Conservation (phyloP, 2,888 invertebrate genomes). For the Gymnoscelis rufifasciata region DNA sequence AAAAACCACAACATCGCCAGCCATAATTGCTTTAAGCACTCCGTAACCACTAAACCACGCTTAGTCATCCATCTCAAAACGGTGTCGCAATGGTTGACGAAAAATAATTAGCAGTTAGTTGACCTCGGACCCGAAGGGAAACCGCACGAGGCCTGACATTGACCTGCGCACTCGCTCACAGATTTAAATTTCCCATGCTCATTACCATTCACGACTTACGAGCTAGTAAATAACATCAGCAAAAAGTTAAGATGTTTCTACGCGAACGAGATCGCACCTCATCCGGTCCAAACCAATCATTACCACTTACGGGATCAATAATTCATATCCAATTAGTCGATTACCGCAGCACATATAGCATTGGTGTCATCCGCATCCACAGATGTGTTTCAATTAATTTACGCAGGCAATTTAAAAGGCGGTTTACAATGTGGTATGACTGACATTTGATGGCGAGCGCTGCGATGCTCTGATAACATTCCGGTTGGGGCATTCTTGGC, state of each 20-base stretch:
- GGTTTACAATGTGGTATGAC: constrained; percentile 60
- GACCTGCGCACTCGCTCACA: constrained; percentile 39
- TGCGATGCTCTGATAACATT: constrained; percentile 73
- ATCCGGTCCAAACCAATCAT: constrained; percentile 49
- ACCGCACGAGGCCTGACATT: constrained; percentile 61
- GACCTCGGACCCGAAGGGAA: constrained; percentile 64
- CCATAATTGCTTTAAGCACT: constrained; percentile 43
- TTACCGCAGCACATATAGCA: constrained; percentile 51
- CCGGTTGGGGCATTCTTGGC: constrained; percentile 69
- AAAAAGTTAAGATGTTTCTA: constrained; percentile 40
- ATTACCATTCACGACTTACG: constrained; percentile 26
- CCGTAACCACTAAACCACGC: constrained; percentile 54
- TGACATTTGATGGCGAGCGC: constrained; percentile 58
- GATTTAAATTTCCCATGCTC: constrained; percentile 31
- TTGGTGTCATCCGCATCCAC: constrained; percentile 40
- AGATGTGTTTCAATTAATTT: constrained; percentile 54
- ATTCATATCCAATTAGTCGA: constrained; percentile 66
- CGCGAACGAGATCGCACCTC: constrained; percentile 30
- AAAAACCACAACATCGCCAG: constrained; percentile 20
- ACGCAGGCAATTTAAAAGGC: constrained; percentile 56
- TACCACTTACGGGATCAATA: constrained; percentile 56
- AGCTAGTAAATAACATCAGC: constrained; percentile 28
- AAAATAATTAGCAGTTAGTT: constrained; percentile 70
- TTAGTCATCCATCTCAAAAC: constrained; percentile 50
- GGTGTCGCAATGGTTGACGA: constrained; percentile 61